Conservation (phyloP, 2,113 vertebrate genomes). For the Ciconia maguari region DNA sequence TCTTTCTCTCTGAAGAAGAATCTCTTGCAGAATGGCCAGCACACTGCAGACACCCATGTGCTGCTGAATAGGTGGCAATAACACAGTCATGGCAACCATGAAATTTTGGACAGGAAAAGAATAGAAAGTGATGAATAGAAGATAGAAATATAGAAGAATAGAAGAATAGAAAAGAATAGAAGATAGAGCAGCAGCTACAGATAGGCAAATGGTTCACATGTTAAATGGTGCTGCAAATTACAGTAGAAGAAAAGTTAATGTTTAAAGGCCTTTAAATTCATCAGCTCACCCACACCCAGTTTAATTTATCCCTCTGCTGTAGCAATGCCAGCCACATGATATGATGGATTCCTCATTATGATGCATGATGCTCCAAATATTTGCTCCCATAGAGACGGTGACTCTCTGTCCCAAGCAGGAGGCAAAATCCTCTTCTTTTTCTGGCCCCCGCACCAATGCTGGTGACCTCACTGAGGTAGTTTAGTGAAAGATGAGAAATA, state of each 20-base stretch:
- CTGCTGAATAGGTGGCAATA: neutral
- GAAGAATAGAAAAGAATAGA: neutral
- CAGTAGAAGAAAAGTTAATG: neutral
- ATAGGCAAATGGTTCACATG: neutral
- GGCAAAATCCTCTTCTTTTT: neutral
- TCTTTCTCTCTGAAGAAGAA: neutral
- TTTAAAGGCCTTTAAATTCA: neutral
- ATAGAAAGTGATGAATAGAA: neutral
- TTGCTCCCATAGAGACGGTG: neutral
- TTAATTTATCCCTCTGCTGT: neutral
- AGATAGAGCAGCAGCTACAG: neutral
- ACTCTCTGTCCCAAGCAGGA: neutral
- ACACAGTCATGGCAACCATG: neutral
- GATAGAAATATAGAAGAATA: neutral
- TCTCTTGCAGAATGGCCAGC: neutral
- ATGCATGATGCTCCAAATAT: neutral
- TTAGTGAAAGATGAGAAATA: neutral
- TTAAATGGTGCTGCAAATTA: neutral
- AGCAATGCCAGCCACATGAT: neutral
- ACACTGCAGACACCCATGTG: accelerated
- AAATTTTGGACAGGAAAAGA: neutral
- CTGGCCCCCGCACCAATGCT: neutral
- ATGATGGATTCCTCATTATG: neutral
- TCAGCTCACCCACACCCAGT: neutral
- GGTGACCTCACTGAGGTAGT: neutral